Percentiles rank a stretch among this genome's conserved stretches.
Evolutionary conservation across 2,888 invertebrate genomes (phyloP).

Genomic region (Venustoraphidia nigricollis): DNA sequence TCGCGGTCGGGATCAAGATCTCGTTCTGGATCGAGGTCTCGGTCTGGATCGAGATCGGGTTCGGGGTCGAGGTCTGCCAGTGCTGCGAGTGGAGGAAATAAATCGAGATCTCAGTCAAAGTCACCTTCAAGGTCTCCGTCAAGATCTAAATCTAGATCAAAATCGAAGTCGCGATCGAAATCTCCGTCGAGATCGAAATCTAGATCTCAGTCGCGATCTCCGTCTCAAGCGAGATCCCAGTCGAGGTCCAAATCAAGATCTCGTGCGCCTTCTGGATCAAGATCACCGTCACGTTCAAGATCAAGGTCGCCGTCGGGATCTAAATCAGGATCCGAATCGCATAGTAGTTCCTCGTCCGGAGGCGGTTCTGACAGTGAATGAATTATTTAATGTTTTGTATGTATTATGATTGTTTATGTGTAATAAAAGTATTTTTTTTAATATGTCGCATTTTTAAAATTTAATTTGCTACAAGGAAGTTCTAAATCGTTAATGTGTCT

Average conservation of each 20-base stretch:
- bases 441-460: no score
- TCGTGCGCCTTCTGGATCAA: slow-evolving; percentile 18
- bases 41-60: slow-evolving; percentile 16
- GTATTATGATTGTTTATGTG: no score
- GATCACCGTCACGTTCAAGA: slow-evolving; percentile 19
- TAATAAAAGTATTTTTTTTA: no score
- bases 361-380: no score
- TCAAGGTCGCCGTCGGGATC: slow-evolving; percentile 22
- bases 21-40: slow-evolving; percentile 24
- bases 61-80: slow-evolving; percentile 13
- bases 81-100: no score
- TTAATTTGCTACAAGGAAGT: no score
- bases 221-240: slow-evolving; percentile 24
- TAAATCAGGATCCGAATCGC: slow-evolving; percentile 19
- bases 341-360: no score
- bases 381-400: no score
- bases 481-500: no score
- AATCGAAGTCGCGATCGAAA: not conserved
- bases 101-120: slow-evolving; percentile 16
- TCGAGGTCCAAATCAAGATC: slow-evolving; percentile 21
- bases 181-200: slow-evolving; percentile 19
- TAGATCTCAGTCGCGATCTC: slow-evolving; percentile 24
- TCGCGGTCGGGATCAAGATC: slow-evolving; percentile 28
- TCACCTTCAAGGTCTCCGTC: slow-evolving; percentile 13
- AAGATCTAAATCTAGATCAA: slow-evolving; percentile 15